Evolutionary conservation across 2,888 invertebrate species (phyloP).

Genomic region (Thymelicus sylvestris): DNA sequence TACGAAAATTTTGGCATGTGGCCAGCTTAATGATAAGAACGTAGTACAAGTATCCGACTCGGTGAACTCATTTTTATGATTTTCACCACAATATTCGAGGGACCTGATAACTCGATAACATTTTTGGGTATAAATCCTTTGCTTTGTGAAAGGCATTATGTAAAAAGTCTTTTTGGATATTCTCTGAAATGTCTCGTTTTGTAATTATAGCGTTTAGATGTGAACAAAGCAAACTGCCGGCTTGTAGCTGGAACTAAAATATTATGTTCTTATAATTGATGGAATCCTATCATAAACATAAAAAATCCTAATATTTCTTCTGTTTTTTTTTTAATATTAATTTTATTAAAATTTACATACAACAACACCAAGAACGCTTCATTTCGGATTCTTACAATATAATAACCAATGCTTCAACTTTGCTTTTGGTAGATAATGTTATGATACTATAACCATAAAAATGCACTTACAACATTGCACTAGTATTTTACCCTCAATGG

Average conservation of each 20-base stretch:
- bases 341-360: no score
- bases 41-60: slow-evolving; percentile 30
- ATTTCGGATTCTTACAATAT: neutral
- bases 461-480: neutral
- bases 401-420: neutral
- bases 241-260: no score
- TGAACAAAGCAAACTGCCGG: no score
- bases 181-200: no score
- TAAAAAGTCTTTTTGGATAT: neutral
- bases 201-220: no score
- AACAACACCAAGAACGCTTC: no score
- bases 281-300: no score
- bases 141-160: slow-evolving; percentile 59
- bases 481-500: neutral
- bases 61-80: slow-evolving; percentile 31
- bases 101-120: slow-evolving; percentile 67
- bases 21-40: slow-evolving; percentile 31
- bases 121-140: slow-evolving; percentile 66
- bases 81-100: slow-evolving; percentile 39
- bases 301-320: no score
- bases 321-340: no score
- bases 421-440: neutral
- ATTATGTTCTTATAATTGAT: no score
- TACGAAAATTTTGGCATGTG: slow-evolving; percentile 18
- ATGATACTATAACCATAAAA: neutral